These are phyloP conservation scores for Dryadula phaetusa DNA, from an alignment of 2,888 invertebrate genomes.

Conservation along the genomic window DNA sequence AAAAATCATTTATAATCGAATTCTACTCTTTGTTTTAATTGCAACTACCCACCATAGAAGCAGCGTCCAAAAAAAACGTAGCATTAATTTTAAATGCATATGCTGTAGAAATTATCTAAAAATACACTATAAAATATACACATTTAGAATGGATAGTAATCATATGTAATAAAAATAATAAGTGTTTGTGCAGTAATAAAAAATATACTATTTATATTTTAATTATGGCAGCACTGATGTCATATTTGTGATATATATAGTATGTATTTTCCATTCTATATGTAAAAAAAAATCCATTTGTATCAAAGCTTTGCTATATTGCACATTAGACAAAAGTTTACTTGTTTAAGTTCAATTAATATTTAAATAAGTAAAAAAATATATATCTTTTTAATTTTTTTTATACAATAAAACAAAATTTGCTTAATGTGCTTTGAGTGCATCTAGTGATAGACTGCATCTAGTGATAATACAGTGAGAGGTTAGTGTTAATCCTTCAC, in stretches of 20 bases:
- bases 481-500: conserved; percentile 31
- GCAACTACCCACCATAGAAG: conserved; percentile 83
- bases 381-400: neutral
- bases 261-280: conserved; percentile 7
- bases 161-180: neutral
- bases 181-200: neutral
- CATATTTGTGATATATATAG: neutral
- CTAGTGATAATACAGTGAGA: conserved; percentile 21
- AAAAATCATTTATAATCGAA: conserved; percentile 84
- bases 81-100: conserved; percentile 46
- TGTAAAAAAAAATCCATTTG: conserved; percentile 12
- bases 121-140: conserved; percentile 9
- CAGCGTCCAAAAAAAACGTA: conserved; percentile 78
- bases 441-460: conserved; percentile 23
- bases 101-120: conserved; percentile 22
- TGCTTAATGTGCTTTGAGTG: conserved; percentile 35
- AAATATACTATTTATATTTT: neutral
- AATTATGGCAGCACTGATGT: neutral
- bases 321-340: conserved; percentile 16
- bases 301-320: conserved; percentile 24
- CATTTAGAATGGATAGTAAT: conserved; percentile 3
- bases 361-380: neutral
- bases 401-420: neutral
- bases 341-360: neutral
- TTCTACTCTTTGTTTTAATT: conserved; percentile 85